Base-by-base conservation (phyloP, 2,888 invertebrate genomes). In the Xylota segnis region DNA sequence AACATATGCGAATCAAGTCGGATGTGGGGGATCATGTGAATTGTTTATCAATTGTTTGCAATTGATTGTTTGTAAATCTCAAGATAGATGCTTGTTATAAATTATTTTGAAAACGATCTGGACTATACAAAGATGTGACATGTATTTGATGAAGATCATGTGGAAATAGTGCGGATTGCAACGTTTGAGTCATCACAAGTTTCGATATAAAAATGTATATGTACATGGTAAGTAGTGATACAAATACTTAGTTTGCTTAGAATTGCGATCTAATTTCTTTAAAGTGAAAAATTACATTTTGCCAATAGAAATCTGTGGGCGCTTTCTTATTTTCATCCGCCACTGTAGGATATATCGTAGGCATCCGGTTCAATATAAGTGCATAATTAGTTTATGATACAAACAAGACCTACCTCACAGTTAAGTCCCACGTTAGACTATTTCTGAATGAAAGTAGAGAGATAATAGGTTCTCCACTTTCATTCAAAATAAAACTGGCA, bases 401-500 rank as follows among this genome's bases (percentile, higher is more conserved):
- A 82, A 76, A 70, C 74, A 59, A 79, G 81, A 76, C 81, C 81
- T 76, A 40, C 32, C 59, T n/a, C 54, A 79, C 70, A 43, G 14
- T 52, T 50, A 34, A 10, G 2, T 70, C 40, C 16, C 16, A 27
- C 7, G 54, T 50, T 40, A 52, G 12, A 40, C 27, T 34, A 40
- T 52, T 54, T 75, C 45, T 72, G 54, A 72, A 86, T 82, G 71
- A 52, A 10, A n/a, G 5, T 40, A 29, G 5, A 37, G 52, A 81
- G 70, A 74, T 74, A 74, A 59, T 74, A 65, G 27, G 10, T 66
- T 52, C 23, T 32, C 59, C 63, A 68, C 34, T 81, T 83, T 76
- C 81, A 71, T 86, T 82, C 86, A 76, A 66, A 82, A 86, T 81
- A 86, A 86, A 86, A 86, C 82, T 86, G 86, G 76, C 86, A 86